Percentiles rank a stretch among this genome's conserved stretches.
Conservation (phyloP, 1,140 invertebrate species). For the Antheraea pernyi region DNA sequence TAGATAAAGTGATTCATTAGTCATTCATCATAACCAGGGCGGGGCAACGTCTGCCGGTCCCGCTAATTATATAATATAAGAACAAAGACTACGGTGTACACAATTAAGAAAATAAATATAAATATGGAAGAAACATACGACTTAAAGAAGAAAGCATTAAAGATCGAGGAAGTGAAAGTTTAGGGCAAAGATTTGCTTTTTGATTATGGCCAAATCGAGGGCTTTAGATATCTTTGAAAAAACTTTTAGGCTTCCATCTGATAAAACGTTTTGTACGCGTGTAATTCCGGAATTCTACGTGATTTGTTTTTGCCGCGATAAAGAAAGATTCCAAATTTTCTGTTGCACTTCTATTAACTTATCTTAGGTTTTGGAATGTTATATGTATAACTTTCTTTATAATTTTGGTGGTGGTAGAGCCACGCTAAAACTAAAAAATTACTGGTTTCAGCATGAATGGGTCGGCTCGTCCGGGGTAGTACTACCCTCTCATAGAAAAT, state of each 20-base stretch:
- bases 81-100: not conserved
- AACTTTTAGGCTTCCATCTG: constrained; percentile 43
- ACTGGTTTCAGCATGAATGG: too few species aligned
- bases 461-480: too few species aligned
- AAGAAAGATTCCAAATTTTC: constrained; percentile 22
- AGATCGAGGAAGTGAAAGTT: constrained; percentile 59
- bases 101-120: constrained; percentile 1
- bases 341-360: constrained; percentile 24
- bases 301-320: constrained; percentile 53
- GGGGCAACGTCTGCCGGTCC: too few species aligned
- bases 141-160: constrained; percentile 42
- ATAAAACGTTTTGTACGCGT: constrained; percentile 63
- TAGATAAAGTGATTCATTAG: too few species aligned
- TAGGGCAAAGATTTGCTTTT: constrained; percentile 54
- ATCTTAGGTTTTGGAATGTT: not conserved
- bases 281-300: constrained; percentile 58
- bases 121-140: constrained; percentile 23
- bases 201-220: constrained; percentile 50
- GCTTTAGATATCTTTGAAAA: constrained; percentile 60
- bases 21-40: too few species aligned
- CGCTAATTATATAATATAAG: too few species aligned
- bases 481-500: too few species aligned
- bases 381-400: too few species aligned
- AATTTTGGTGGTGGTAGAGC: too few species aligned
- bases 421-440: too few species aligned